Evolutionary conservation across 2,113 vertebrate genomes (phyloP).

Genomic region (Pseudorectes ferrugineus): DNA sequence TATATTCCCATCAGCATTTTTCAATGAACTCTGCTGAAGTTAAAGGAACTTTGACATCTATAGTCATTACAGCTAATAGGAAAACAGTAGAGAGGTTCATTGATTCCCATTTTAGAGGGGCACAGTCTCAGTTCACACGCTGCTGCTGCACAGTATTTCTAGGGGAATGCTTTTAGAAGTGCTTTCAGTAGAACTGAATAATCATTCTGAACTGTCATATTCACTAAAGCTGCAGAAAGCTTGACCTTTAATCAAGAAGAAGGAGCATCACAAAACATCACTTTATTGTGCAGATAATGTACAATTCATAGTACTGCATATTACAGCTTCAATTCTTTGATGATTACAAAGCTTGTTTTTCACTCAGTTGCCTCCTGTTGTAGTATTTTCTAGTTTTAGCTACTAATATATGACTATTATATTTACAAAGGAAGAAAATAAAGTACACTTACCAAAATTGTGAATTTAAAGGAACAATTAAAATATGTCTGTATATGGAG

Average conservation of each 20-base stretch:
- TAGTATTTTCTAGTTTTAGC: neutral
- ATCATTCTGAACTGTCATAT: neutral
- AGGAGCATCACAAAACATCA: neutral
- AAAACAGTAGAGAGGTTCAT: neutral
- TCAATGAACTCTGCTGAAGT: neutral
- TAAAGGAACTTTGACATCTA: neutral
- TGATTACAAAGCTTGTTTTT: neutral
- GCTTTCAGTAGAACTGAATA: neutral
- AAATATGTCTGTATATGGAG: neutral
- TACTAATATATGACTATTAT: neutral
- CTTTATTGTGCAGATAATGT: neutral
- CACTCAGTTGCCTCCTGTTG: neutral
- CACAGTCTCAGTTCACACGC: neutral
- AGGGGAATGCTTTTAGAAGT: neutral
- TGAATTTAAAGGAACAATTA: neutral
- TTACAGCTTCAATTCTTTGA: neutral
- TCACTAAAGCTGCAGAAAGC: neutral
- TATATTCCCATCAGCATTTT: neutral
- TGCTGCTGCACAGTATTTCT: neutral
- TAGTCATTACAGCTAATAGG: neutral
- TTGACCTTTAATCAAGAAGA: slow-evolving; percentile 40
- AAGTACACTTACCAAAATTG: neutral
- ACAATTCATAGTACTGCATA: neutral
- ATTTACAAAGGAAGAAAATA: neutral
- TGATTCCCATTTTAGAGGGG: neutral